Conservation (phyloP, 2,888 invertebrate genomes). For the Eugnorisma glareosa region DNA sequence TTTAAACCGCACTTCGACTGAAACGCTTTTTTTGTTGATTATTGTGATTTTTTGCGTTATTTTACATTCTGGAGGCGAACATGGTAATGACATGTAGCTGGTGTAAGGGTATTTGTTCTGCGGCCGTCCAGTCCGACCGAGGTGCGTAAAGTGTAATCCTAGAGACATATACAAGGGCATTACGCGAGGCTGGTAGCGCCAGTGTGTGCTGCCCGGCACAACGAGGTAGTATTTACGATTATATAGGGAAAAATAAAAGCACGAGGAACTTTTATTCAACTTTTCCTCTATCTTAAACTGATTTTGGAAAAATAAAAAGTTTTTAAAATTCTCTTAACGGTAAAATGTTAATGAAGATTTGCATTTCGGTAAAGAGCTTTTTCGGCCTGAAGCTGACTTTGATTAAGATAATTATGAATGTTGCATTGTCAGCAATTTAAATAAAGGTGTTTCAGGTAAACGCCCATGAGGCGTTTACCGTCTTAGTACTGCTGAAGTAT, state of each 20-base stretch:
- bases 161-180: constrained; percentile 73
- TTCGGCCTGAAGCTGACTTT: constrained; percentile 22
- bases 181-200: constrained; percentile 37
- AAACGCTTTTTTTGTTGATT: constrained; percentile 50
- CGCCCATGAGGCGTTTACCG: constrained; percentile 26
- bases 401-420: constrained; percentile 12
- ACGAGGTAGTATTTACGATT: constrained; percentile 44
- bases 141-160: constrained; percentile 77
- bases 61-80: constrained; percentile 63
- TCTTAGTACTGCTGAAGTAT: constrained; percentile 28
- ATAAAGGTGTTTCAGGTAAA: constrained; percentile 2
- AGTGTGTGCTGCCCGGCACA: constrained; percentile 9
- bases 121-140: constrained; percentile 54
- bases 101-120: constrained; percentile 66
- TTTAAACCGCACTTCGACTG: constrained; percentile 45
- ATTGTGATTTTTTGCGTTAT: constrained; percentile 58
- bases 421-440: background rate
- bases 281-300: background rate
- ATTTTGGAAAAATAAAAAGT: background rate
- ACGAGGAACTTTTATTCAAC: constrained; percentile 1
- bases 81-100: constrained; percentile 53
- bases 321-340: background rate
- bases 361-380: constrained; percentile 20
- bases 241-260: constrained; percentile 32
- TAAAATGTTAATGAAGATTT: constrained; percentile 16